phyloP scores from a whole-genome alignment of 2,888 invertebrate species.

The Oscheius sp. region DNA sequence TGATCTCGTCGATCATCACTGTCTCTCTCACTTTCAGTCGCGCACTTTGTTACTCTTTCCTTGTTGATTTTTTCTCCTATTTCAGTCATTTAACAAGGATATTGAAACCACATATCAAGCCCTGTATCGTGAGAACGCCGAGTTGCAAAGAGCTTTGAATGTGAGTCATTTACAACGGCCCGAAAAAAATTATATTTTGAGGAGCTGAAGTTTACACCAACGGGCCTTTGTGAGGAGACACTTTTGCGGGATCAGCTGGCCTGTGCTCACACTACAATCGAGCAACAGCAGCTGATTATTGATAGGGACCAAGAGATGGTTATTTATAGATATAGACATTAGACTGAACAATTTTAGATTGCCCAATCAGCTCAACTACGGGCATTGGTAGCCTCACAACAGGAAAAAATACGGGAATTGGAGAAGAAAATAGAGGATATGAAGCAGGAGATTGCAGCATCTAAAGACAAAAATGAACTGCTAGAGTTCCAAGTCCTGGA shows the following conservation, averaged over 20 bases:
- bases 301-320: conserved; percentile 59
- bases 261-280: conserved; percentile 63
- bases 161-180: conserved; percentile 37
- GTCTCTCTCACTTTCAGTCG: conserved; percentile 7
- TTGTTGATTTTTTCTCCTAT: conserved; percentile 18
- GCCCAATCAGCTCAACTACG: conserved; percentile 52
- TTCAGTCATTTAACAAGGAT: conserved; percentile 54
- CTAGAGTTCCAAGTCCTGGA: conserved; percentile 70
- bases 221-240: conserved; percentile 51
- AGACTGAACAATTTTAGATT: conserved; percentile 42
- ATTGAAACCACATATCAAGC: conserved; percentile 56
- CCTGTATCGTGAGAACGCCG: conserved; percentile 60
- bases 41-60: conserved; percentile 17
- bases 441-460: conserved; percentile 42
- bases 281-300: conserved; percentile 60
- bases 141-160: conserved; percentile 53
- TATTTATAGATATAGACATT: neutral
- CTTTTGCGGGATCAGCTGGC: conserved; percentile 65
- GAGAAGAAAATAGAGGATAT: conserved; percentile 49
- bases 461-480: conserved; percentile 65
- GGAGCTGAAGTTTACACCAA: conserved; percentile 52
- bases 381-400: conserved; percentile 52
- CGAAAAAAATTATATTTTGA: conserved; percentile 15
- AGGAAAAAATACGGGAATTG: conserved; percentile 46
- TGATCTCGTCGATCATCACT: conserved; percentile 22